Percentiles rank a stretch among this genome's conserved stretches.
These are phyloP conservation scores for Gasterosteus aculeatus DNA, from an alignment of 2,113 vertebrate genomes.

Conservation along the genomic window DNA sequence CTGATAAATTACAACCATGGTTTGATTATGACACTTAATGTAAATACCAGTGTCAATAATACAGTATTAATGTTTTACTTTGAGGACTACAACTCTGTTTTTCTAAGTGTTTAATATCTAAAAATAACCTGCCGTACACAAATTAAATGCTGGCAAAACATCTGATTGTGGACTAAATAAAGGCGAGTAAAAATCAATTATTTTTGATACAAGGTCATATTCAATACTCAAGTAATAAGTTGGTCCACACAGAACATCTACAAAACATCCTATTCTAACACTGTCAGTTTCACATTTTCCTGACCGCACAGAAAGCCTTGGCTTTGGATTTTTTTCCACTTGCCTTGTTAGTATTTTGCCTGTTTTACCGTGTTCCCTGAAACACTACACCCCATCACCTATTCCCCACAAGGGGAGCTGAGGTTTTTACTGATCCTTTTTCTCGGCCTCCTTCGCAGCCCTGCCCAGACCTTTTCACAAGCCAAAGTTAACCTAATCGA, in stretches of 20 bases:
- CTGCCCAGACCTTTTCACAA: constrained; percentile 52
- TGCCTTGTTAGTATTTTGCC: constrained; percentile 23
- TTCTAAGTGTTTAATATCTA: too few species aligned
- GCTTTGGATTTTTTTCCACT: constrained; percentile 13
- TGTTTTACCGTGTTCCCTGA: neutral
- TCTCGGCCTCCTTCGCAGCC: constrained; percentile 43
- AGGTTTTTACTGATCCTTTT: constrained; percentile 32
- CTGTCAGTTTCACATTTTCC: constrained; percentile 28
- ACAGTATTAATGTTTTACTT: neutral
- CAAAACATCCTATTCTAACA: constrained; percentile 19
- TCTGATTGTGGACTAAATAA: neutral
- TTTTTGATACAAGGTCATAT: neutral
- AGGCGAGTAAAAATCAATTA: neutral
- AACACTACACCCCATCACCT: neutral
- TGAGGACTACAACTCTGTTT: neutral
- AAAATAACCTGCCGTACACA: neutral
- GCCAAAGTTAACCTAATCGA: constrained; percentile 46
- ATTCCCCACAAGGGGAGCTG: constrained; percentile 20
- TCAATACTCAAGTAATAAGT: neutral
- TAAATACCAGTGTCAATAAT: neutral
- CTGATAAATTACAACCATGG: neutral
- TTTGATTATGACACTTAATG: neutral
- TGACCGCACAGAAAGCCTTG: constrained; percentile 35
- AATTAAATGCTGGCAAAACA: neutral
- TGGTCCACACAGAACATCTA: constrained; percentile 29